Conservation (phyloP, 2,888 invertebrate species). For the Bombylius major region DNA sequence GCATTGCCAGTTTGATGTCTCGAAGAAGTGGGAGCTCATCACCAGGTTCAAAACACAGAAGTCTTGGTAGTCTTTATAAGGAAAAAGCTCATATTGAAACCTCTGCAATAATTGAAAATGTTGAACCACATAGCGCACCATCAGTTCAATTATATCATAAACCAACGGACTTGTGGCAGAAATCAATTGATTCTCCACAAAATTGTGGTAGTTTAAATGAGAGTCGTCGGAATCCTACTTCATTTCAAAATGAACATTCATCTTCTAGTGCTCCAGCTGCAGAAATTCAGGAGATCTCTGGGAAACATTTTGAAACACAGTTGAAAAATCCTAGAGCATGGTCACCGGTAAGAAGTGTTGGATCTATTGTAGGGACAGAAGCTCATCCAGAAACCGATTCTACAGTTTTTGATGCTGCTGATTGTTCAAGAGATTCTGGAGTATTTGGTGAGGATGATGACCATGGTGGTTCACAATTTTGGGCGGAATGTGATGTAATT, state of each 20-base stretch:
- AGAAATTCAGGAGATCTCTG: slow-evolving; percentile 42
- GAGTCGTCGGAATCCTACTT: slow-evolving; percentile 20
- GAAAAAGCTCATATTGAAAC: slow-evolving; percentile 35
- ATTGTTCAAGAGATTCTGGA: slow-evolving; percentile 54
- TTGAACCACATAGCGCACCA: slow-evolving; percentile 60
- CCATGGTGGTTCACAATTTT: slow-evolving; percentile 48
- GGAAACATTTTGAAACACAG: slow-evolving; percentile 57
- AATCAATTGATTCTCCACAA: slow-evolving; percentile 30
- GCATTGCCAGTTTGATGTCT: slow-evolving; percentile 58
- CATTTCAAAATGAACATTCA: slow-evolving; percentile 20
- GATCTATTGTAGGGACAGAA: slow-evolving; percentile 70
- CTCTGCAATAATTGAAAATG: slow-evolving; percentile 31
- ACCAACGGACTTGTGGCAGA: slow-evolving; percentile 35
- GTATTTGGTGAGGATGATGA: slow-evolving; percentile 68
- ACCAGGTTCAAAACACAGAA: slow-evolving; percentile 53
- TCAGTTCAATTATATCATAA: slow-evolving; percentile 39
- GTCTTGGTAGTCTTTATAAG: slow-evolving; percentile 46
- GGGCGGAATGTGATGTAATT: slow-evolving; percentile 67
- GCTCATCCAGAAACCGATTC: slow-evolving; percentile 79
- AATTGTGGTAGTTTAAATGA: slow-evolving; percentile 33
- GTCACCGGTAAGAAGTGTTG: slow-evolving; percentile 80
- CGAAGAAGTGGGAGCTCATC: slow-evolving; percentile 35
- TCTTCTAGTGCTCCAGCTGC: slow-evolving; percentile 31
- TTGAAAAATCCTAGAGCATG: slow-evolving; percentile 71
- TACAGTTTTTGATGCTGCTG: slow-evolving; percentile 64